Evolutionary conservation across 2,797 vertebrate species (phyloP).

Genomic region (Eospalax fontanierii): DNA sequence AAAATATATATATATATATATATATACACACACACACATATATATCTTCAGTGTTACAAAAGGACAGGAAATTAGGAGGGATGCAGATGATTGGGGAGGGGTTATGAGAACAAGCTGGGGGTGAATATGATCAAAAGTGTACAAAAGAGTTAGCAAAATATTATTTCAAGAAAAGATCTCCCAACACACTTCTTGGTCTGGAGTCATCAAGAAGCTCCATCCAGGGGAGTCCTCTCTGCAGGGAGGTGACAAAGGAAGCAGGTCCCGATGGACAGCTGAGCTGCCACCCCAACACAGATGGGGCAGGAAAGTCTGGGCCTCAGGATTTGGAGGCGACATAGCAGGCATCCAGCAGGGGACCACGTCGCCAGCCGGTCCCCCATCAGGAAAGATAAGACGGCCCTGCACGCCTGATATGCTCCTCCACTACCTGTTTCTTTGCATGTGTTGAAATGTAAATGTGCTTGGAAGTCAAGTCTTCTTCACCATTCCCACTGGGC

Average conservation of each 20-base stretch:
- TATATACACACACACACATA: too few relatives aligned
- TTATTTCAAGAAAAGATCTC: not conserved
- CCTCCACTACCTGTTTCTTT: not conserved
- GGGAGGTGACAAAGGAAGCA: not conserved
- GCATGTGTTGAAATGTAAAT: not conserved
- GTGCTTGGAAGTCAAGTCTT: not conserved
- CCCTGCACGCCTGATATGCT: too few relatives aligned
- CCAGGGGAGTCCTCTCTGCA: not conserved
- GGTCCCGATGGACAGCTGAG: not conserved
- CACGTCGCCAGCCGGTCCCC: not conserved
- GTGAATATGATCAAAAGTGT: not conserved
- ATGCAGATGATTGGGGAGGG: not conserved
- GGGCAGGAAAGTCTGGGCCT: not conserved
- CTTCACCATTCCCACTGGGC: not conserved
- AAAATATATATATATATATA: too few relatives aligned
- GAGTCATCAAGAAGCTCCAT: not conserved
- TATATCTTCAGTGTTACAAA: too few relatives aligned
- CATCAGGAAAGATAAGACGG: not conserved
- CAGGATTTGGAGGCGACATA: not conserved
- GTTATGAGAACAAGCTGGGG: not conserved
- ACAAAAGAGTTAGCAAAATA: not conserved
- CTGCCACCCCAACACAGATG: not conserved
- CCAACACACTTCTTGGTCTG: not conserved
- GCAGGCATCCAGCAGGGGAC: too few relatives aligned
- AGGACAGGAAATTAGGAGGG: not conserved